Conservation (phyloP, 1,140 invertebrate species). For the Brachionus koreanus region DNA sequence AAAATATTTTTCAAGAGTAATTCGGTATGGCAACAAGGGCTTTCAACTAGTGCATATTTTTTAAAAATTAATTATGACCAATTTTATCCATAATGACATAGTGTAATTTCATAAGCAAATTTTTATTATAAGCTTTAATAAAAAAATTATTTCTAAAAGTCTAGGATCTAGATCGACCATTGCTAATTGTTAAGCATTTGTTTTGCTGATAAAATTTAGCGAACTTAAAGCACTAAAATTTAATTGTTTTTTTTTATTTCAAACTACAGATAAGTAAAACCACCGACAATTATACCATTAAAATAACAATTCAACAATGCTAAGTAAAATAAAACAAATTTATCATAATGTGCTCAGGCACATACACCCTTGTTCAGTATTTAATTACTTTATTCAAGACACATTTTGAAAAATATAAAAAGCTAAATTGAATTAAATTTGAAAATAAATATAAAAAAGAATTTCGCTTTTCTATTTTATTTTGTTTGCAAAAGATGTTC, state of each 20-base stretch:
- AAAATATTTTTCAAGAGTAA: too few relatives aligned
- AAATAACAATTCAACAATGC: not conserved
- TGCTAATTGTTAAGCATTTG: not conserved
- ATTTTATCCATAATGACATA: too few relatives aligned
- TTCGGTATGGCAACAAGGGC: too few relatives aligned
- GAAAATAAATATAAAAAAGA: not conserved
- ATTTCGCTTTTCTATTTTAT: not conserved
- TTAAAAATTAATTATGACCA: too few relatives aligned
- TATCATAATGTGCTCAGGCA: not conserved
- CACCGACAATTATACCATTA: not conserved
- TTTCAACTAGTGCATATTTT: too few relatives aligned
- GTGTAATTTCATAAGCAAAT: too few relatives aligned
- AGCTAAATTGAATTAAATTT: not conserved
- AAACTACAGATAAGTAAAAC: not conserved
- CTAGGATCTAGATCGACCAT: not conserved
- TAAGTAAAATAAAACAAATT: not conserved
- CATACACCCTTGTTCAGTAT: not conserved
- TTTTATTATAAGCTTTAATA: too few relatives aligned
- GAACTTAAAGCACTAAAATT: not conserved
- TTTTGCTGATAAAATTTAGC: not conserved
- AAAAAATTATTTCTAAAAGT: not conserved
- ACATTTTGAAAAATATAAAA: not conserved
- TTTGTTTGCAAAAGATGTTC: not conserved
- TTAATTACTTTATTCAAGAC: not conserved
- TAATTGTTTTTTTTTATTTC: not conserved